Percentiles rank a stretch among this genome's conserved stretches.
Conservation (phyloP, 2,888 invertebrate genomes). For the Idaea straminata region DNA sequence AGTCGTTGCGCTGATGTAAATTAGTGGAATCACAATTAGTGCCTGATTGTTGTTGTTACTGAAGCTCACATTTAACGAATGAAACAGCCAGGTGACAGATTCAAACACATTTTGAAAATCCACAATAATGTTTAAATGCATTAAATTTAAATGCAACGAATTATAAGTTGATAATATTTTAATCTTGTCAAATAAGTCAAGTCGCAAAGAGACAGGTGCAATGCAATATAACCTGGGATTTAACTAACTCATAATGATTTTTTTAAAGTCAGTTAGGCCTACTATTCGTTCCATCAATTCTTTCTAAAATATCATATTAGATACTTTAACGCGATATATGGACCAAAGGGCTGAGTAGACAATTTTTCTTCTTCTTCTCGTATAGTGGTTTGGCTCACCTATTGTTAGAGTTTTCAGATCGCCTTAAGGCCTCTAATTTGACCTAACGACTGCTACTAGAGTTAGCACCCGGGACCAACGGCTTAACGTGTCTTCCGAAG, state of each 20-base stretch:
- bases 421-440: too few species aligned
- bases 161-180: background rate
- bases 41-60: conserved; percentile 64
- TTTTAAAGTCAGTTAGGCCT: too few species aligned
- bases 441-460: too few species aligned
- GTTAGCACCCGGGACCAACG: too few species aligned
- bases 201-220: background rate
- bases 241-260: too few species aligned
- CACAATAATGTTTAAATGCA: conserved; percentile 12
- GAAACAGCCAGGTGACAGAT: conserved; percentile 60
- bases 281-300: background rate
- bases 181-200: background rate
- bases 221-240: too few species aligned
- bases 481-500: too few species aligned
- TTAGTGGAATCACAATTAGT: conserved; percentile 73
- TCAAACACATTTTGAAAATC: conserved; percentile 57
- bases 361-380: too few species aligned
- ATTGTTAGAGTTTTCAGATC: too few species aligned
- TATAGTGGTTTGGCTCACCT: too few species aligned
- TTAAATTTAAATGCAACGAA: too few species aligned
- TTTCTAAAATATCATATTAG: background rate
- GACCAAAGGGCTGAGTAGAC: conserved; percentile 9
- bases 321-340: background rate
- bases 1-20: conserved; percentile 61
- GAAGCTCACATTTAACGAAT: conserved; percentile 65